Base-by-base conservation (phyloP, 2,888 invertebrate genomes). In the Phaonia tiefii region DNA sequence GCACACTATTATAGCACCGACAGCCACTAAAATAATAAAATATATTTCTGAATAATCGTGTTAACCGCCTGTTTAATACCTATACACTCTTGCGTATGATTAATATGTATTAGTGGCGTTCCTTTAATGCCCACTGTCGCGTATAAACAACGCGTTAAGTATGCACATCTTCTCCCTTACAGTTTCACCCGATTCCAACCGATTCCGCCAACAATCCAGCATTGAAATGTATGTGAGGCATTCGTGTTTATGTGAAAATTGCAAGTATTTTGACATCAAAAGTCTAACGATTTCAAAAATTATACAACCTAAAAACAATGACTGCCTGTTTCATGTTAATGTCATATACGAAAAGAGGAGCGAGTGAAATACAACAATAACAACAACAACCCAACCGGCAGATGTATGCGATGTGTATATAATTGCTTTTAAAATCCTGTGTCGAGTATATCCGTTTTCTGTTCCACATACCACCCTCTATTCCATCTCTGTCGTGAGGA, bases 351-450 rank as follows among this genome's bases (percentile, higher is more conserved):
- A 20, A 17, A 63, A 22, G 20, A 4, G 39, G 46, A 22, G 20
- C 42, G 44, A n/a, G 11, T 5, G 26, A 25, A 46, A 46, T 26
- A 65, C 15, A 44, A 17, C 11, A 15, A 17, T 60, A 39, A 11
- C 10, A 31, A 37, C 60, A 60, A 44, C 44, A 65, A 42, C 13
- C 22, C 42, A 44, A 13, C 11, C 44, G 20, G 42, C 4, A 65
- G 13, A 65, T 37, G 11, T 46, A 10, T 31, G 4, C 25, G 26
- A 17, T 72, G 13, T 42, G 66, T 56, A 72, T 72, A 31, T 78
- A 81, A 81, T 81, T 81, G 75, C 80, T 81, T 81, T 75, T 56
- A 65, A 79, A 70, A 58, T 58, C 63, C 70, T 75, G 71, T 75
- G 66, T 31, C 31, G 31, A 8, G 4, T 31, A 31, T 31, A 31